phyloP scores from a whole-genome alignment of 1,140 invertebrate genomes.

The Cotesia glomerata region DNA sequence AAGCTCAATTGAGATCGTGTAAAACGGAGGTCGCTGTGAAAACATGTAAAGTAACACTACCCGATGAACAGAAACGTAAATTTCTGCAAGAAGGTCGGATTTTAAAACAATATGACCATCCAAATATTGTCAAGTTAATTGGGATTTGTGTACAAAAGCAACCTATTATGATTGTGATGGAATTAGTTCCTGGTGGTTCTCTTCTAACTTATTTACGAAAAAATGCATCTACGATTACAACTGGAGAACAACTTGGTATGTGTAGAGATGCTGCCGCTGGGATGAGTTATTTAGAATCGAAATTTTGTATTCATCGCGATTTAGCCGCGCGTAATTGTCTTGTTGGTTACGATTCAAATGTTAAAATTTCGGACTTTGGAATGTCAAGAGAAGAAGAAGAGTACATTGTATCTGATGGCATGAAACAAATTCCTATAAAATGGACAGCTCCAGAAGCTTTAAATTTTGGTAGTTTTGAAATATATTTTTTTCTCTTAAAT shows the following conservation, averaged over 20 bases:
- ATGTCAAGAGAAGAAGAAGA: slow-evolving; percentile 98
- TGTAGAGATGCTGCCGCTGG: slow-evolving; percentile 92
- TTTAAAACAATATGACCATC: slow-evolving; percentile 95
- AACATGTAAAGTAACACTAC: slow-evolving; percentile 90
- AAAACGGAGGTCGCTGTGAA: slow-evolving; percentile 93
- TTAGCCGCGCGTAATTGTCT: slow-evolving; percentile 95
- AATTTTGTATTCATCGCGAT: slow-evolving; percentile 96
- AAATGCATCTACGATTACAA: slow-evolving; percentile 72
- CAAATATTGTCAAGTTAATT: slow-evolving; percentile 95
- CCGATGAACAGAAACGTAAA: slow-evolving; percentile 95
- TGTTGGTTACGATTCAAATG: slow-evolving; percentile 81
- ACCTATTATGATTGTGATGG: slow-evolving; percentile 99
- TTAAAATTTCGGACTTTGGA: slow-evolving; percentile 98
- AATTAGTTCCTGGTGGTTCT: slow-evolving; percentile 92
- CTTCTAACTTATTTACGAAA: slow-evolving; percentile 86
- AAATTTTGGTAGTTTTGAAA: slow-evolving; percentile 80
- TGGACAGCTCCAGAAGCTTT: slow-evolving; percentile 97
- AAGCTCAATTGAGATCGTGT: slow-evolving; percentile 82
- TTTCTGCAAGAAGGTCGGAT: slow-evolving; percentile 96
- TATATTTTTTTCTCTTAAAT: background rate
- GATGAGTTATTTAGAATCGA: slow-evolving; percentile 95
- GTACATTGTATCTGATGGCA: slow-evolving; percentile 95
- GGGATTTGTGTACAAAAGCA: slow-evolving; percentile 98
- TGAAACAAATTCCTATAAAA: slow-evolving; percentile 98
- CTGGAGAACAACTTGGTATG: slow-evolving; percentile 83